phyloP scores from a whole-genome alignment of 2,888 invertebrate genomes.

The Taenaris catops region DNA sequence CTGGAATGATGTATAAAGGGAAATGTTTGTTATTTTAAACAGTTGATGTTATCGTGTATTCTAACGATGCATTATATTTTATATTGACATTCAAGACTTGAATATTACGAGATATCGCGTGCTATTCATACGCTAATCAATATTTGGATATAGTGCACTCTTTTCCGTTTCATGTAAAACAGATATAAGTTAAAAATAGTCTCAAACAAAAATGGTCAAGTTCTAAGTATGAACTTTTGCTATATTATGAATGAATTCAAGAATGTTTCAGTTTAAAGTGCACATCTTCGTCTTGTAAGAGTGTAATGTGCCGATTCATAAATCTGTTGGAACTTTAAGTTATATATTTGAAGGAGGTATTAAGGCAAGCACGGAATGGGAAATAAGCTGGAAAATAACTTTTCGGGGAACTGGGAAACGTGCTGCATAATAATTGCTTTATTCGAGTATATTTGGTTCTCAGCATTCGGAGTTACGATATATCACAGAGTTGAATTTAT shows the following conservation, averaged over 20 bases:
- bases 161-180: too few relatives aligned
- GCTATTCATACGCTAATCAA: too few relatives aligned
- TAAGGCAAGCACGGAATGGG: conserved; percentile 21
- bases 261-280: conserved; percentile 8
- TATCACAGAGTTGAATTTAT: conserved; percentile 3
- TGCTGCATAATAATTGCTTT: conserved; percentile 28
- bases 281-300: conserved; percentile 10
- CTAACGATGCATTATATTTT: conserved; percentile 30
- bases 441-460: conserved; percentile 36
- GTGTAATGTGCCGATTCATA: conserved; percentile 16
- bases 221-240: too few relatives aligned
- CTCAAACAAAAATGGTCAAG: too few relatives aligned
- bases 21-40: conserved; percentile 1
- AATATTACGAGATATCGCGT: conserved; percentile 40
- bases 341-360: conserved; percentile 22
- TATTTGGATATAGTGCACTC: too few relatives aligned
- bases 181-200: not conserved
- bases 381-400: conserved; percentile 26
- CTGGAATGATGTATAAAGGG: not conserved
- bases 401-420: conserved; percentile 20
- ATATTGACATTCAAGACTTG: conserved; percentile 33
- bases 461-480: conserved; percentile 38
- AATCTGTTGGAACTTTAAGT: conserved; percentile 16
- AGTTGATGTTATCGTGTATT: conserved; percentile 37
- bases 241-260: too few relatives aligned